Evolutionary conservation across 2,888 invertebrate genomes (phyloP).

Genomic region (Cataglyphis cursor): DNA sequence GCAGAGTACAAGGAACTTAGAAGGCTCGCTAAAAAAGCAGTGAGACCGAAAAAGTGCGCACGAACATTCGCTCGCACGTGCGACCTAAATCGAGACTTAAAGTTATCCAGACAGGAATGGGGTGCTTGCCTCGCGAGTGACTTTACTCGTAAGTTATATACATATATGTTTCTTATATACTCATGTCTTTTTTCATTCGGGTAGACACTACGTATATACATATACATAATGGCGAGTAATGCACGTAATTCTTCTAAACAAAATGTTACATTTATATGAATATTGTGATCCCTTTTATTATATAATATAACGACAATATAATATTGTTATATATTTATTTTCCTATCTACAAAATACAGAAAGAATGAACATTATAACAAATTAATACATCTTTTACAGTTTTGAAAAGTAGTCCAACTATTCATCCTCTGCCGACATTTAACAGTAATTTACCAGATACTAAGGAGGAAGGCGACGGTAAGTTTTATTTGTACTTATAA

Average conservation of each 20-base stretch:
- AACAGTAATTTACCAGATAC: conserved; percentile 85
- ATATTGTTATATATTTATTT: too few relatives aligned
- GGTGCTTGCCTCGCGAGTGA: conserved; percentile 94
- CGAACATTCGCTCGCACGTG: conserved; percentile 95
- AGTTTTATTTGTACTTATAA: neutral
- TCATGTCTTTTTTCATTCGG: conserved; percentile 32
- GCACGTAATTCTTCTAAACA: neutral
- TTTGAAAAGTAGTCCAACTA: conserved; percentile 82
- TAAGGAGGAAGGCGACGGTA: conserved; percentile 86
- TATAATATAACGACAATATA: too few relatives aligned
- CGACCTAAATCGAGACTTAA: conserved; percentile 93
- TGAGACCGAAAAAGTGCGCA: conserved; percentile 96
- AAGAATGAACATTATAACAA: conserved; percentile 3
- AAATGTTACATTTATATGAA: neutral
- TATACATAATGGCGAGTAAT: neutral
- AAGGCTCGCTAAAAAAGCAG: conserved; percentile 94
- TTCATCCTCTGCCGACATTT: conserved; percentile 83
- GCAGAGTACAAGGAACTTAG: conserved; percentile 94
- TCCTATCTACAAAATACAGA: neutral
- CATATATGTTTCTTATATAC: conserved; percentile 30
- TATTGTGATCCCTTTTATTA: too few relatives aligned
- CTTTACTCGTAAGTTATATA: conserved; percentile 92
- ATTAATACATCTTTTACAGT: conserved; percentile 74
- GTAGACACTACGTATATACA: neutral
- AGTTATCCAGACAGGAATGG: conserved; percentile 95